phyloP scores from a whole-genome alignment of 1,140 invertebrate genomes.

The Oscheius sp. region DNA sequence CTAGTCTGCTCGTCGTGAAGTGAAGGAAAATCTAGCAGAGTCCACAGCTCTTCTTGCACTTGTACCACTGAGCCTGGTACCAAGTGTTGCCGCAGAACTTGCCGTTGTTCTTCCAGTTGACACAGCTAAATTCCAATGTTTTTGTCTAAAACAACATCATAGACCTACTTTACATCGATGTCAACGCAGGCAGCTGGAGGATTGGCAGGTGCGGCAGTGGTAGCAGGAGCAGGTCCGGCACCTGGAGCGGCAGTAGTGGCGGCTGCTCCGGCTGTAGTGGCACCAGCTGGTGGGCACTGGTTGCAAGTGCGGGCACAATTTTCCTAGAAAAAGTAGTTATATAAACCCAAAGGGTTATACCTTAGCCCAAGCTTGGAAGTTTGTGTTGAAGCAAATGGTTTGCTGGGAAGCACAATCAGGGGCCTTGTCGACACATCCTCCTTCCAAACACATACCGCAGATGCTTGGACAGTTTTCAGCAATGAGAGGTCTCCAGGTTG shows the following conservation, averaged over 20 bases:
- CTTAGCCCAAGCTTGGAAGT: background rate
- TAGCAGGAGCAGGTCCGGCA: too few species aligned
- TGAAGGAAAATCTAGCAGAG: conserved; percentile 16
- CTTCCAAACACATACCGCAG: conserved; percentile 9
- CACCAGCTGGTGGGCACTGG: too few species aligned
- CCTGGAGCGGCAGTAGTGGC: background rate
- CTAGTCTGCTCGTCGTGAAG: background rate
- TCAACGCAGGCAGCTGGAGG: too few species aligned
- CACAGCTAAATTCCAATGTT: background rate
- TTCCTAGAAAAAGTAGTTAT: conserved; percentile 14
- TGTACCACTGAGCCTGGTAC: background rate
- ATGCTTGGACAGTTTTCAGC: background rate
- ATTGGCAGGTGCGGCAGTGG: too few species aligned
- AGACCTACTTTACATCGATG: background rate
- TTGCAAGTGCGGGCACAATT: background rate
- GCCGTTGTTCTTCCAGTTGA: background rate
- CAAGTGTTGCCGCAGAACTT: background rate
- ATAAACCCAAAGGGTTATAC: too few species aligned
- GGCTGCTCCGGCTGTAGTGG: background rate
- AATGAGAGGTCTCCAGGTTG: conserved; percentile 6
- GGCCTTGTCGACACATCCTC: conserved; percentile 21
- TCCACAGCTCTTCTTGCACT: background rate
- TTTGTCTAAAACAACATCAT: background rate
- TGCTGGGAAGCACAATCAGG: background rate
- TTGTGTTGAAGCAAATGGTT: conserved; percentile 13